Percentiles rank a stretch among this genome's conserved stretches.
phyloP scores from a whole-genome alignment of 2,797 vertebrate species.

The Chiloscyllium punctatum region DNA sequence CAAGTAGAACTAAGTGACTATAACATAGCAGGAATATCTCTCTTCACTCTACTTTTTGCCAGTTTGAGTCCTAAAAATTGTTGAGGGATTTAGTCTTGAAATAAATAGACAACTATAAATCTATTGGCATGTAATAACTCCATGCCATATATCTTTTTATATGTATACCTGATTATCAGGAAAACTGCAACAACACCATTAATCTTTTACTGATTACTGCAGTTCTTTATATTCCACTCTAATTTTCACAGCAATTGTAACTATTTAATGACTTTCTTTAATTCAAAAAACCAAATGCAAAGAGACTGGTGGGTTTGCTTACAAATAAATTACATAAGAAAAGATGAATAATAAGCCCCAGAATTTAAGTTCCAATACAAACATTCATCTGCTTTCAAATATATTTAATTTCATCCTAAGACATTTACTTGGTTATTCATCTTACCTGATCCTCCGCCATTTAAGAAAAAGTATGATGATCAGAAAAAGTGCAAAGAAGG shows the following conservation, averaged over 20 bases:
- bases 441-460: slow-evolving; percentile 4
- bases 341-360: background rate
- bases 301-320: background rate
- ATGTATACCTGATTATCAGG: background rate
- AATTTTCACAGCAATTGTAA: background rate
- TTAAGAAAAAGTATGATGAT: background rate
- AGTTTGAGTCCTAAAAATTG: background rate
- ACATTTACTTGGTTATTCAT: background rate
- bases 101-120: too few species aligned
- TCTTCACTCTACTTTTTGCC: background rate
- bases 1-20: background rate
- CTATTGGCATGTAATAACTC: background rate
- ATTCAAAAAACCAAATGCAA: background rate
- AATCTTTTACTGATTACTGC: background rate
- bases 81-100: background rate
- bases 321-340: background rate
- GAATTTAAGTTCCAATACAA: background rate
- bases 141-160: background rate
- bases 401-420: background rate
- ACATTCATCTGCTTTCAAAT: background rate
- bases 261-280: background rate
- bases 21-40: background rate
- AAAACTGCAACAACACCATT: background rate
- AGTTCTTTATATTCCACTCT: background rate
- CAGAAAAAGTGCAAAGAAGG: background rate